Evolutionary conservation across 2,888 invertebrate genomes (phyloP), one percentile per base, ranked within the genome.

Genomic region (Sphaeridia pumilis): DNA sequence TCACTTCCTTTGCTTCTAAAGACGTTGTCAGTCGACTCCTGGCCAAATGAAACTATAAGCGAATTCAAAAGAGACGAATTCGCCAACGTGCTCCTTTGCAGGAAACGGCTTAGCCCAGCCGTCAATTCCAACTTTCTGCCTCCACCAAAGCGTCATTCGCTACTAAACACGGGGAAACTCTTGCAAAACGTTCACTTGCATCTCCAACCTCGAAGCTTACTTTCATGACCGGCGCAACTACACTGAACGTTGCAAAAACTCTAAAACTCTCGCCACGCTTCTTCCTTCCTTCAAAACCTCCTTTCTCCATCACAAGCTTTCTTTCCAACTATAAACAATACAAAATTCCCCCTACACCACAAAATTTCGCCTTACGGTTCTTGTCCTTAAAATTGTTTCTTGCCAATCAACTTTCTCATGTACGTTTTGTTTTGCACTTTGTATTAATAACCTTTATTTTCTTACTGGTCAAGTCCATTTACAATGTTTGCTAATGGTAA

Each of bases 181-280:
- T 55, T 50, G 52, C 48, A 55, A 55, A 55, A 55, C 50, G 51
- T 54, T 55, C 55, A 50, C 48, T 55, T 55, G 55, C 52, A 55
- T 55, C 46, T 52, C 42, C 4, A 22, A 14, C 20, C 20, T 22
- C 17, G 22, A 20, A 17, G 17, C 22, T 34, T 49, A 49, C 34
- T 56, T 56, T 56, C 57, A 58, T 57, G 58, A 58, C 60, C 60
- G 58, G 60, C 57, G 60, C 58, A 60, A 60, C 58, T 14, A 31
- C 7, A 7, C 10, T 7, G 31, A 31, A 31, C 31, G 10, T 31
- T 31, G 31, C 31, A 31, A 31, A 31, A 31, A 31, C 31, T 31
- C 31, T 7, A 31, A 14, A 10, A 7, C 41, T 38, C 41, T 38
- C 41, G 12, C n/a, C 17, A 14, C 7, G 20, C 41, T 17, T 38